Evolutionary conservation across 1,140 invertebrate genomes (phyloP).

Genomic region (Drosophila busckii): DNA sequence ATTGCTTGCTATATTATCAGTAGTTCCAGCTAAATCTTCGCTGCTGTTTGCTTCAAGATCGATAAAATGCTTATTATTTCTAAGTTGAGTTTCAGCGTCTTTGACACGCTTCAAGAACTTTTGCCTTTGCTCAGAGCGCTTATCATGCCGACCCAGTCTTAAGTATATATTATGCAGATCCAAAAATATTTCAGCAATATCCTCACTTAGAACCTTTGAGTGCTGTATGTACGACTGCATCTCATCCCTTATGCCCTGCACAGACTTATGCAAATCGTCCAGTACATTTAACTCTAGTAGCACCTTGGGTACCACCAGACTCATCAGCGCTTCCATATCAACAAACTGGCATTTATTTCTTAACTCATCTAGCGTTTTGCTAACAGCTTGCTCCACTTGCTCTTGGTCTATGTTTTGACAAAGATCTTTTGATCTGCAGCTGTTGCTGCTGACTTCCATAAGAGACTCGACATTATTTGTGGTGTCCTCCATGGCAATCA

Average conservation of each 20-base stretch:
- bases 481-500: no score
- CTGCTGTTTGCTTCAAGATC: no score
- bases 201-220: conserved; percentile 11
- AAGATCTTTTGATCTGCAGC: not conserved
- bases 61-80: no score
- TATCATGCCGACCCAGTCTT: conserved; percentile 14
- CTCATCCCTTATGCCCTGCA: not conserved
- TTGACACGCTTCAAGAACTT: conserved; percentile 2
- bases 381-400: conserved; percentile 13
- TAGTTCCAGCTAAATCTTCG: no score
- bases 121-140: not conserved
- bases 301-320: conserved; percentile 31
- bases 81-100: no score
- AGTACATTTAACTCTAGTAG: not conserved
- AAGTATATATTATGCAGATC: conserved; percentile 48
- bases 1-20: no score
- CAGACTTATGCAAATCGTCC: conserved; percentile 6
- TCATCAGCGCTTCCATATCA: conserved; percentile 2
- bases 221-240: conserved; percentile 7
- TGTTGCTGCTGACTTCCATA: not conserved
- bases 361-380: conserved; percentile 13
- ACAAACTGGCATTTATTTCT: not conserved
- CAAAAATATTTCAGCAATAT: conserved; percentile 43
- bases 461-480: conserved; percentile 4
- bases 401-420: no score